Base-by-base conservation (phyloP, 2,888 invertebrate species). In the Alviniconcha strummeri region DNA sequence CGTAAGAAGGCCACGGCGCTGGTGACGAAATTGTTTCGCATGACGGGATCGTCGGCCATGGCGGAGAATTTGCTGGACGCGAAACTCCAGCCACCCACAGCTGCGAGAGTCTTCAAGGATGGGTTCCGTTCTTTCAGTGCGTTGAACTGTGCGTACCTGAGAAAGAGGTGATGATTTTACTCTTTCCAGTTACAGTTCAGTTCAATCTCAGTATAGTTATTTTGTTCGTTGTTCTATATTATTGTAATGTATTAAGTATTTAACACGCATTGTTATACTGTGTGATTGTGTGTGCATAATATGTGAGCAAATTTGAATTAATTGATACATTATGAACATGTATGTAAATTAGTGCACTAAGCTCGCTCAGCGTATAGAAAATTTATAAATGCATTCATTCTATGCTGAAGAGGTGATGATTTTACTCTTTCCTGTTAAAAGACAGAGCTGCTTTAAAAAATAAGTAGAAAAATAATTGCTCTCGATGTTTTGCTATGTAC, bases 1-100 rank as follows among this genome's bases (percentile, higher is more conserved):
- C 87, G 84, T 67, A 90, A 71, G 77, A 88, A 90, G 8, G 85
- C 84, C n/a, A 86, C 78, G 54, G 81, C 82, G 83, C 86, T 89
- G 19, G 55, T 55, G n/a, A 83, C 80, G 69, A 83, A 83, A 11
- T 17, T 56, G 15, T n/a, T 19, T 3, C 83, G 80, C 36, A 15
- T 19, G 55, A 52, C 55, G 15, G 69, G n/a, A 13, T 54, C 74
- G 0, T 9, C 80, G 9, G 69, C 80, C 69, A 83, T 64, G 13
- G n/a, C 7, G 13, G 83, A 83, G 52, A 83, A 83, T 52, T 15
- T 19, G 3, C 11, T 17, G 54, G 80, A 76, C 8, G 76, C 76
- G 57, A 83, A 76, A 56, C 52, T 80, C 72, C 75, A 83, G 0
- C 83, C 83, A 1, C 83, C 83, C 4, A 83, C 67, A 4, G 80